These are phyloP conservation scores for Daboia siamensis DNA, from an alignment of 2,113 vertebrate genomes.

Conservation along the genomic window DNA sequence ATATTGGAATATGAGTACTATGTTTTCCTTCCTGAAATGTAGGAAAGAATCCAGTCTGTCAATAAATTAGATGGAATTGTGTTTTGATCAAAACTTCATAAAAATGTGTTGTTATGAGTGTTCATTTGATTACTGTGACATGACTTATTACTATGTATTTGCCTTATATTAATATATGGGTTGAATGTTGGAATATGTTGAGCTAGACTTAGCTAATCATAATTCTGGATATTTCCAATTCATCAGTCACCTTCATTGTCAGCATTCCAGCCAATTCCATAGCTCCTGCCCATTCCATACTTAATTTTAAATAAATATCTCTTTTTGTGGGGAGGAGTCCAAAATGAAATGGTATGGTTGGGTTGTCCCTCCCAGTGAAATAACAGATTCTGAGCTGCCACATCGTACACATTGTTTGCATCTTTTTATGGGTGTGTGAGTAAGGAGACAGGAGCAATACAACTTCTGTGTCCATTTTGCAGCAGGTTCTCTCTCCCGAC, in stretches of 20 bases:
- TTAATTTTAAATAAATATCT: background rate
- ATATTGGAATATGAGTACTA: background rate
- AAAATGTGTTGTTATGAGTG: background rate
- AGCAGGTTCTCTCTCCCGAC: background rate
- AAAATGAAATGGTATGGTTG: background rate
- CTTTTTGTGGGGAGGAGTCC: background rate
- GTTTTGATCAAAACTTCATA: background rate
- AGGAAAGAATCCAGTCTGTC: background rate
- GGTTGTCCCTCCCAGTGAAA: background rate
- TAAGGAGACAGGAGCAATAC: background rate
- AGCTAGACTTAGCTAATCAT: background rate
- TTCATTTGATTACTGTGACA: background rate
- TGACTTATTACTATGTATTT: background rate
- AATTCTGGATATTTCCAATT: background rate
- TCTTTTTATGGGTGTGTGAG: background rate
- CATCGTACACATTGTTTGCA: background rate
- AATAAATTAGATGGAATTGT: background rate
- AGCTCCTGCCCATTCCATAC: background rate
- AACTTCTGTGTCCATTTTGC: background rate
- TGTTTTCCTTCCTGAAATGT: background rate
- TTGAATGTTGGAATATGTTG: background rate
- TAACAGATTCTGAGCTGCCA: background rate
- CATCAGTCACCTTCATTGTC: background rate
- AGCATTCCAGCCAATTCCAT: background rate
- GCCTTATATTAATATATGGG: background rate